phyloP scores from a whole-genome alignment of 2,113 vertebrate genomes.

The Pungitius pungitius region DNA sequence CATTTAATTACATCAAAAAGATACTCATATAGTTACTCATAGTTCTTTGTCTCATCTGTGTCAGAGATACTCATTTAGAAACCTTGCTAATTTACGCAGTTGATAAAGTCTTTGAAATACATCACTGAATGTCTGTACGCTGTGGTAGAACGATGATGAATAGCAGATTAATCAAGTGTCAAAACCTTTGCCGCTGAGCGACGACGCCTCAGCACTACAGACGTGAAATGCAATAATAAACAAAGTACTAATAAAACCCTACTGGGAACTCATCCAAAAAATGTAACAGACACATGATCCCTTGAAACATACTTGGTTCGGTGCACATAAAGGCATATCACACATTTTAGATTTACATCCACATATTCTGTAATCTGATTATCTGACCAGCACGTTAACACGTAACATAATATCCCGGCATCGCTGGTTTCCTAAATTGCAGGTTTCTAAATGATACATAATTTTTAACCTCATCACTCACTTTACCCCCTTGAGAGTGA shows the following conservation, averaged over 20 bases:
- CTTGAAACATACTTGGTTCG: constrained; percentile 1
- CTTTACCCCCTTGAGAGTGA: neutral
- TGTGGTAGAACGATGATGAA: constrained; percentile 8
- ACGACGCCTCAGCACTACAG: neutral
- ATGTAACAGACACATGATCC: neutral
- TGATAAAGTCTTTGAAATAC: neutral
- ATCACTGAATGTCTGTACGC: neutral
- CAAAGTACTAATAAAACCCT: neutral
- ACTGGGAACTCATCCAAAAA: neutral
- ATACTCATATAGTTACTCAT: neutral
- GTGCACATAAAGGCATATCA: constrained; percentile 22
- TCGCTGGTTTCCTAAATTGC: neutral
- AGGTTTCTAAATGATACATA: neutral
- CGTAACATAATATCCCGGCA: neutral
- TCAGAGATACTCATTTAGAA: neutral
- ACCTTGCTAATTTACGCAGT: neutral
- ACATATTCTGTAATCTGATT: constrained; percentile 25
- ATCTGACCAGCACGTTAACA: constrained; percentile 32
- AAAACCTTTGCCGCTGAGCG: constrained; percentile 11
- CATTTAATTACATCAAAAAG: neutral
- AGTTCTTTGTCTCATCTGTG: neutral
- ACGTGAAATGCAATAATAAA: neutral
- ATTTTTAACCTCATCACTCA: neutral
- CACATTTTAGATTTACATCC: constrained; percentile 25
- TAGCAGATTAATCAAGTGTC: neutral